Percentiles rank a stretch among this genome's conserved stretches.
Evolutionary conservation across 2,113 vertebrate genomes (phyloP).

Genomic region (Protobothrops flavoviridis): DNA sequence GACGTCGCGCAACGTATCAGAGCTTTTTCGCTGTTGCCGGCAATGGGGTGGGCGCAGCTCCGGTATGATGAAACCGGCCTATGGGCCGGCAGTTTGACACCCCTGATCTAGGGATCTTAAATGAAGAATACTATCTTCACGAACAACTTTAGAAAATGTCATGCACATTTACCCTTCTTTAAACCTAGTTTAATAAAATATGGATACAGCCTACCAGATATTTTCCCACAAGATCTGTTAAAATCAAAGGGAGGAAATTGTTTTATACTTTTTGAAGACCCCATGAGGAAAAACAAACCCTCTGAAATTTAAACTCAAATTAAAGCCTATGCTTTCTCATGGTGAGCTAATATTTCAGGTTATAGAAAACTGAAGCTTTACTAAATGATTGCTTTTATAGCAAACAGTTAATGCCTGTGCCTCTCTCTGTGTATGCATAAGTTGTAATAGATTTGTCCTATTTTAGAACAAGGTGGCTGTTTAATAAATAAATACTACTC

Average conservation of each 20-base stretch:
- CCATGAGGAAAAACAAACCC: neutral
- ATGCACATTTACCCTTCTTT: neutral
- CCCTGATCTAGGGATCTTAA: neutral
- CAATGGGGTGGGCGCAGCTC: too few species aligned
- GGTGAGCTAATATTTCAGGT: slow-evolving; percentile 40
- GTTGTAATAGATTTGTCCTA: slow-evolving; percentile 53
- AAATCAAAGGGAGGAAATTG: neutral
- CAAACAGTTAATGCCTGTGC: slow-evolving; percentile 42
- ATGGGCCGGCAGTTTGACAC: too few species aligned
- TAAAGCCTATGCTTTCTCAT: slow-evolving; percentile 48
- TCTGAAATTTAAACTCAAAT: slow-evolving; percentile 49
- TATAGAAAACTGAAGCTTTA: slow-evolving; percentile 50
- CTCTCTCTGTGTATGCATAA: slow-evolving; percentile 34
- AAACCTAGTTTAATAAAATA: neutral
- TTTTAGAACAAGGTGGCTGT: slow-evolving; percentile 60
- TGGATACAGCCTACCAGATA: neutral
- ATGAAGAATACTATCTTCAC: neutral
- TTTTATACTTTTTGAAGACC: neutral
- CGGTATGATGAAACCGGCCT: too few species aligned
- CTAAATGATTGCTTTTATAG: slow-evolving; percentile 58
- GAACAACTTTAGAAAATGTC: neutral
- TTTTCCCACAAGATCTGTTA: neutral
- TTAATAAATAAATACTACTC: slow-evolving; percentile 54
- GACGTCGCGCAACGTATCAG: too few species aligned
- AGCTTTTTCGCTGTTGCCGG: too few species aligned